Evolutionary conservation across 2,113 vertebrate genomes (phyloP).

Genomic region (Gallinago jamesoni): DNA sequence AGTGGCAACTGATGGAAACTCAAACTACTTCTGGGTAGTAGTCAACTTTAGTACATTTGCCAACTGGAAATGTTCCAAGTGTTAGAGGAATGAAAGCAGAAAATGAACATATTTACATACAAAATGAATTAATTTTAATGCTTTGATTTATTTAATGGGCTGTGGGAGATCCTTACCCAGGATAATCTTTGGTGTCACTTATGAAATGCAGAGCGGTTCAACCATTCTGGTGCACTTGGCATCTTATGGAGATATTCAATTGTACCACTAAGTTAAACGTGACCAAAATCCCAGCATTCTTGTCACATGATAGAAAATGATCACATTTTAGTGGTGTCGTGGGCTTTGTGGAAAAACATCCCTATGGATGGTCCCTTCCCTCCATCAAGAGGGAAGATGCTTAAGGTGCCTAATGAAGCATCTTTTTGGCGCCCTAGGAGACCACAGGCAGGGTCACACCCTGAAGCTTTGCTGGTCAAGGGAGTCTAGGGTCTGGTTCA

Average conservation of each 20-base stretch:
- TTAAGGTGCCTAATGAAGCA: accelerated
- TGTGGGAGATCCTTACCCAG: too few relatives aligned
- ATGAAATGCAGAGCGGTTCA: too few relatives aligned
- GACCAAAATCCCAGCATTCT: neutral
- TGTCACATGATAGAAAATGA: neutral
- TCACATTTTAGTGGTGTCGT: neutral
- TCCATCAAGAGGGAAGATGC: neutral
- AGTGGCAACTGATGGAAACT: neutral
- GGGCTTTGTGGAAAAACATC: neutral
- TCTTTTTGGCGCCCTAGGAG: neutral
- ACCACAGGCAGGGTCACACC: neutral
- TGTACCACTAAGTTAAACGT: too few relatives aligned
- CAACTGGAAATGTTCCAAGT: neutral
- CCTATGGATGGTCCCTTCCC: neutral
- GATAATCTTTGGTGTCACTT: too few relatives aligned
- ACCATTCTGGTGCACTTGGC: too few relatives aligned
- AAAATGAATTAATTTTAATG: neutral
- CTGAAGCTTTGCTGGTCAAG: neutral
- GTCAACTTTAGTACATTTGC: neutral
- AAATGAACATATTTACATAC: neutral
- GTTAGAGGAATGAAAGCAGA: neutral
- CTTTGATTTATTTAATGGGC: neutral
- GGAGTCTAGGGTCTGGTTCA: neutral
- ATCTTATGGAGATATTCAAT: too few relatives aligned
- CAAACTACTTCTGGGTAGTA: neutral